These are phyloP conservation scores for Sylvietta virens DNA, from an alignment of 2,113 vertebrate species.

Conservation along the genomic window DNA sequence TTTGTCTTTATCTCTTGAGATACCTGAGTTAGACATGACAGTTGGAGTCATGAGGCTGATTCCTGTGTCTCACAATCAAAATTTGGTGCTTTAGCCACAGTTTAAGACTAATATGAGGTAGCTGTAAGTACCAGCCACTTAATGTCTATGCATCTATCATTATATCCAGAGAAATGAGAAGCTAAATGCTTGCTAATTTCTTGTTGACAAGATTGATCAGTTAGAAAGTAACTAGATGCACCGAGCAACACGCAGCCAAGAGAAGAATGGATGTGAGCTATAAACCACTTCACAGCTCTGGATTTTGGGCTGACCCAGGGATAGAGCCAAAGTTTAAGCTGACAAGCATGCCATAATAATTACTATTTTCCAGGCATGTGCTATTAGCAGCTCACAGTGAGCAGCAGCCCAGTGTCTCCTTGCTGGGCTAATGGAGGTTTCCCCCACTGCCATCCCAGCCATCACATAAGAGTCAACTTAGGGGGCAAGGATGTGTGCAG, in stretches of 20 bases:
- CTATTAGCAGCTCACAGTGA: neutral
- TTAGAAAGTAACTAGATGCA: neutral
- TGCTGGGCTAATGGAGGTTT: neutral
- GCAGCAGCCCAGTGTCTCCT: neutral
- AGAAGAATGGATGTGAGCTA: neutral
- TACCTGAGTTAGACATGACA: neutral
- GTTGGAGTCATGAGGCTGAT: neutral
- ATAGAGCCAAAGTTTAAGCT: neutral
- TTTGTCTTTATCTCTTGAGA: neutral
- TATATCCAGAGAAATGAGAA: neutral
- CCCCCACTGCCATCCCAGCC: accelerated
- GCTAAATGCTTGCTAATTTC: neutral
- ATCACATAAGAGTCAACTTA: neutral
- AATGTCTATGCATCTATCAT: neutral
- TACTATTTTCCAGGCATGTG: neutral
- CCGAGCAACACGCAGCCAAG: accelerated
- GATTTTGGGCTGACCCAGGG: neutral
- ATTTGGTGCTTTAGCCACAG: neutral
- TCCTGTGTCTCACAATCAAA: neutral
- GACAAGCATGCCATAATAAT: neutral
- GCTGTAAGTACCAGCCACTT: neutral
- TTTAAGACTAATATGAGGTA: neutral
- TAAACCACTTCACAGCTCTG: neutral
- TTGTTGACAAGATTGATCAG: neutral
- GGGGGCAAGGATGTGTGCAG: neutral